Evolutionary conservation across 2,113 vertebrate species (phyloP).

Genomic region (Rhodinocichla rosea): DNA sequence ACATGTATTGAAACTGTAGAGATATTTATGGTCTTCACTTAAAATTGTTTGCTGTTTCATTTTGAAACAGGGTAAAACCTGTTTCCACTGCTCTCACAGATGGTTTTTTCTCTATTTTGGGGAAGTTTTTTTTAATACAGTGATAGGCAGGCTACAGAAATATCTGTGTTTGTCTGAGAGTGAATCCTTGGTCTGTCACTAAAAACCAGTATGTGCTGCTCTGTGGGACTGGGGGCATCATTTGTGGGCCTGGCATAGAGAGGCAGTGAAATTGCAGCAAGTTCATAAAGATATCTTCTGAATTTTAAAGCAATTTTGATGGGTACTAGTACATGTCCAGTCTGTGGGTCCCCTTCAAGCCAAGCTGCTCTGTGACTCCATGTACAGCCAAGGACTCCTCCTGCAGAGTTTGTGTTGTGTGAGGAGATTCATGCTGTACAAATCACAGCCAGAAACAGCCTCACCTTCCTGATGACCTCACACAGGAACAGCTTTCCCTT

Average conservation of each 20-base stretch:
- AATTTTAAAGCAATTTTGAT: neutral
- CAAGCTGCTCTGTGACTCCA: neutral
- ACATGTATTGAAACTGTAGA: neutral
- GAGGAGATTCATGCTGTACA: rapidly evolving
- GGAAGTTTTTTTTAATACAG: neutral
- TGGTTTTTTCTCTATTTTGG: neutral
- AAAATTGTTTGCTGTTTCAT: neutral
- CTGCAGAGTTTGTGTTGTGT: neutral
- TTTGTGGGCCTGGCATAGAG: neutral
- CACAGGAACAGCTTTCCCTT: neutral
- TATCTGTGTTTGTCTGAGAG: neutral
- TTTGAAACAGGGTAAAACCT: neutral
- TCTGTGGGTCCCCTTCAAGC: neutral
- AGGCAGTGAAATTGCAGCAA: neutral
- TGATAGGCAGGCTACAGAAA: neutral
- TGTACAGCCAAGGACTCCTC: neutral
- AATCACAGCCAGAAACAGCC: neutral
- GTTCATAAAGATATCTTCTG: neutral
- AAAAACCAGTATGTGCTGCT: neutral
- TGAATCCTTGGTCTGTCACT: neutral
- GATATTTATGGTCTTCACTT: neutral
- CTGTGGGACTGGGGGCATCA: neutral
- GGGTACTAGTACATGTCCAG: neutral
- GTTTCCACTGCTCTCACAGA: neutral
- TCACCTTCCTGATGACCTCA: neutral